Base-by-base conservation (phyloP, 1,140 invertebrate species). In the Chironomus tepperi region DNA sequence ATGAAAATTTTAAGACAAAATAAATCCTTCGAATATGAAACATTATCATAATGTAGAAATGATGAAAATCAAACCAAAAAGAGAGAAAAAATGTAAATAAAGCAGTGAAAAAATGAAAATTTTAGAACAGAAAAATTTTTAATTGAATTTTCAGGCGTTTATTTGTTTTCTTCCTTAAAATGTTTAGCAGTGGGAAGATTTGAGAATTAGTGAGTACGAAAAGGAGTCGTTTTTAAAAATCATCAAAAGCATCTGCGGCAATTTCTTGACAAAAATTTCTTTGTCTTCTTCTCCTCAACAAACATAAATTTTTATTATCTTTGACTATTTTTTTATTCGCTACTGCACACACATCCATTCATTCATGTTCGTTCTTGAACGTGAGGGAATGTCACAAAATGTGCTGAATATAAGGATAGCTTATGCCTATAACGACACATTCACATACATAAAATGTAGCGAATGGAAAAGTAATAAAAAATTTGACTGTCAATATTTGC, bases 401-500 rank as follows among this genome's bases (percentile, higher is more conserved):
- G 47, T 57, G 47, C 47, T n/a, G 47, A 57, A 57, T 57, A 57
- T 57, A 57, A n/a, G 47, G n/a, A 57, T 57, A n/a, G 47, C 47
- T 57, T 57, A 57, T 57, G 47, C 10, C 47, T 57, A 57, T 57
- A 57, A 57, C 47, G 47, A 15, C 47, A 57, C 47, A 57, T 5
- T n/a, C 47, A 15, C 47, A n/a, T 12, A 57, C 47, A 57, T n/a
- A 57, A 57, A 57, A 70, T 70, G 65, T 18, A 19, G 65, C 65
- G 65, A 18, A 21, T 7, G 19, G 16, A 70, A 70, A 70, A 70
- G 65, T 19, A 70, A 70, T 70, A 70, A 19, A 70, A 21, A 70
- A 70, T 19, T 57, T 70, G 65, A 70, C 65, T 70, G 65, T 70
- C 65, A 70, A 70, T 70, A 70, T 70, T 70, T 70, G 16, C 16